phyloP scores from a whole-genome alignment of 1,140 invertebrate genomes.

The Venturia canescens region DNA sequence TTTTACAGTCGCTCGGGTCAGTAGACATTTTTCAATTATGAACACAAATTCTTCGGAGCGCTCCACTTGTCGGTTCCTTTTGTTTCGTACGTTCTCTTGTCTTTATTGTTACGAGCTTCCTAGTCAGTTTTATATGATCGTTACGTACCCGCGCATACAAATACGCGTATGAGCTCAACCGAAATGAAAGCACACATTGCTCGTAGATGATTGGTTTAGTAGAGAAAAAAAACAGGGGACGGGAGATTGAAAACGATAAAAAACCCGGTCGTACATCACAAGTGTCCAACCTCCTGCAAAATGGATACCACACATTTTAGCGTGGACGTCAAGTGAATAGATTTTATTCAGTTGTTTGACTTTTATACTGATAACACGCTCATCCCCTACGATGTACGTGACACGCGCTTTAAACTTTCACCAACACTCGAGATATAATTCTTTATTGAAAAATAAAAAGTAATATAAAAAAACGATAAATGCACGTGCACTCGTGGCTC shows the following conservation, averaged over 20 bases:
- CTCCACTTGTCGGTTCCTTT: neutral
- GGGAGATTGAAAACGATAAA: too few relatives aligned
- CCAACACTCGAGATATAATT: too few relatives aligned
- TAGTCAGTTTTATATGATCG: neutral
- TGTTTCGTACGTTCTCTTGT: neutral
- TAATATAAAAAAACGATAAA: neutral
- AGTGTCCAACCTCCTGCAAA: neutral
- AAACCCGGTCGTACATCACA: too few relatives aligned
- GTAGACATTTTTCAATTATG: slow-evolving; percentile 11
- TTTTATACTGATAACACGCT: neutral
- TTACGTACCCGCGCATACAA: neutral
- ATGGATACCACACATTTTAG: neutral
- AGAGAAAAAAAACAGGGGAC: too few relatives aligned
- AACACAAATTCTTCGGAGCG: neutral
- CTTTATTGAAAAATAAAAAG: too few relatives aligned
- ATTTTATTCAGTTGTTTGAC: neutral
- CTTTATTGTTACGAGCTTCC: neutral
- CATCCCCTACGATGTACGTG: neutral
- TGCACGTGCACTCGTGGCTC: slow-evolving; percentile 2
- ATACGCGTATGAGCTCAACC: neutral
- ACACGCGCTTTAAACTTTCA: neutral
- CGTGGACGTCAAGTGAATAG: neutral
- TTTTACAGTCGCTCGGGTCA: neutral
- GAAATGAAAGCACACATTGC: too few relatives aligned
- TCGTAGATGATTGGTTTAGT: too few relatives aligned